Evolutionary conservation across 2,113 vertebrate species (phyloP), one percentile per base, ranked within the genome.

Genomic region (Eulemur rufifrons): DNA sequence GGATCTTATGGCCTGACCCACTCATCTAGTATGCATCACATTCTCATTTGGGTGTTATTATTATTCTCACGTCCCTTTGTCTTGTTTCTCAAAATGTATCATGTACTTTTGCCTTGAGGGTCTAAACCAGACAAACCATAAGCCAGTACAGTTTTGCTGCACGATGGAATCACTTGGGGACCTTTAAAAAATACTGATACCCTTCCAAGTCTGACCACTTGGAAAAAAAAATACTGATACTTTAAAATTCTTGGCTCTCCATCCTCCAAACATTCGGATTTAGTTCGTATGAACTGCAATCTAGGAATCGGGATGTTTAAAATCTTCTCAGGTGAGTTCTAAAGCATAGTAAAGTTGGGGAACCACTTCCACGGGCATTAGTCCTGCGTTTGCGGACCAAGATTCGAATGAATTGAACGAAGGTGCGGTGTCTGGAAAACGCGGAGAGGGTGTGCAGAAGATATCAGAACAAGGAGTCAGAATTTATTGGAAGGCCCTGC

Each of bases 11-110:
- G 15, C 54, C 83, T 91, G 56, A 89, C 15, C 29, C 18, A 66
- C 32, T 77, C 69, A 92, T 68, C 32, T 47, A 91, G 39, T 54
- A 89, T 4, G 77, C 2, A 54, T 71, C 71, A 59, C 50, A 89
- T 76, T 85, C 42, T 86, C 47, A 96, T 29, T 89, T 94, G 34
- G 39, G 20, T 69, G 23, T 69, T 77, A 86, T 52, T 89, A 80
- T 32, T 71, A 74, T 73, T 61, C 21, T 68, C 29, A 71, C 20
- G 29, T 18, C 56, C 23, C 21, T 87, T 76, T 86, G 63, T 63
- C 52, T 68, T 71, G 21, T 82, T 56, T 63, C 52, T 84, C 50
- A 81, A 96, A 86, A 94, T 14, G 84, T 6, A 87, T 50, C 12
- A 86, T 21, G 5, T 66, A 47, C 71, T 81, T 94, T 86, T 18